A percentile compares a stretch with the other conserved stretches of the same genome.
These are phyloP conservation scores for Vidua macroura DNA, from an alignment of 2,113 vertebrate species.

Conservation along the genomic window DNA sequence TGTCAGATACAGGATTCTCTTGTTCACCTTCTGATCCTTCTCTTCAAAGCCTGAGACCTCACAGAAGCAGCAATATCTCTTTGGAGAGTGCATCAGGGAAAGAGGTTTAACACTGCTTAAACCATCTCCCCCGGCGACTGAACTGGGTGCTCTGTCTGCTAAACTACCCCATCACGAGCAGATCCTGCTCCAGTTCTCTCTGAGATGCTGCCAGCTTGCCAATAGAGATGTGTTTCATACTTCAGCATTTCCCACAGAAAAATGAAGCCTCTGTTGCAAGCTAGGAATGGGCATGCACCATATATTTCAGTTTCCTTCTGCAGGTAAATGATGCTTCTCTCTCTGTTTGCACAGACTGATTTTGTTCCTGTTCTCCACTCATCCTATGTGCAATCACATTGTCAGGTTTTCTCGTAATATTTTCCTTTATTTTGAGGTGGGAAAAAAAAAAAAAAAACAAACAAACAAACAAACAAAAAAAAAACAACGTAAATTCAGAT, in stretches of 20 bases:
- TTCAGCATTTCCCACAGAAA: neutral
- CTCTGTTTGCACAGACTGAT: neutral
- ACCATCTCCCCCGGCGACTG: neutral
- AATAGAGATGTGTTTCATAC: neutral
- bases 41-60: neutral
- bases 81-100: neutral
- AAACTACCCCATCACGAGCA: neutral
- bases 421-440: neutral
- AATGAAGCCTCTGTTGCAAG: neutral
- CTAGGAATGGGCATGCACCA: neutral
- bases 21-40: neutral
- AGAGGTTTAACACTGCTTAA: neutral
- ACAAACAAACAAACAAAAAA: too few species aligned
- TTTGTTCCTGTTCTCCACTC: neutral
- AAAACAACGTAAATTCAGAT: neutral
- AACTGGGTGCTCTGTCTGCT: neutral
- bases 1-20: neutral
- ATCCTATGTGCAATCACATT: neutral
- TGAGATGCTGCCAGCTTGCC: neutral
- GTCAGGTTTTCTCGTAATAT: neutral
- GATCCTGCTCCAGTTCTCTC: neutral
- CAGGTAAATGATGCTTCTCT: neutral
- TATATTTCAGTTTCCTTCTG: neutral
- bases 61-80: neutral
- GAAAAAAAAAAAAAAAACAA: neutral